phyloP scores from a whole-genome alignment of 2,797 vertebrate species.

The Parambassis ranga region DNA sequence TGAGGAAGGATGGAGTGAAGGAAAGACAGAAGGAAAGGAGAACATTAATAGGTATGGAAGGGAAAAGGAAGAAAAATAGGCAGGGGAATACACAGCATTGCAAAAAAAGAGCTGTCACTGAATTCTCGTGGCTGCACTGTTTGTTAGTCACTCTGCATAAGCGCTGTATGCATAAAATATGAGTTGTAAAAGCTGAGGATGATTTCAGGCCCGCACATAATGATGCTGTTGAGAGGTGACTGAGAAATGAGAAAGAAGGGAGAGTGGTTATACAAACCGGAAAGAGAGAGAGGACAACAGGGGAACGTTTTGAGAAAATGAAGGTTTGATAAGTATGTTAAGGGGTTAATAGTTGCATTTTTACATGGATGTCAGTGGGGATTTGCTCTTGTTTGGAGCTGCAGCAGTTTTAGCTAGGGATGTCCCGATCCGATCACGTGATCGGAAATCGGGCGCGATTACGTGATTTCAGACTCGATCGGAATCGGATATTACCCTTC shows the following conservation, averaged over 20 bases:
- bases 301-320: neutral
- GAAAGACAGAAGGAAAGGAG: conserved; percentile 14
- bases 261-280: neutral
- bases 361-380: no score
- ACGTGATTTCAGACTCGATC: no score
- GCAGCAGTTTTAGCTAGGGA: no score
- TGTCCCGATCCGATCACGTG: no score
- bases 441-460: no score
- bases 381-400: no score
- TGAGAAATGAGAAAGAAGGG: neutral
- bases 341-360: neutral
- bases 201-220: conserved; percentile 16
- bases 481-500: no score
- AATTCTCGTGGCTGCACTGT: conserved; percentile 4
- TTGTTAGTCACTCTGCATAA: conserved; percentile 41
- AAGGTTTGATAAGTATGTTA: neutral
- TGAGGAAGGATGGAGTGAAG: neutral
- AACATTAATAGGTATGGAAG: neutral
- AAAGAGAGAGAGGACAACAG: neutral
- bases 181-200: conserved; percentile 45
- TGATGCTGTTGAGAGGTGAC: neutral
- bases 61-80: neutral
- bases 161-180: conserved; percentile 61
- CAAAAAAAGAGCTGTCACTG: conserved; percentile 23
- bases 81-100: neutral